Base-by-base conservation (phyloP, 2,113 vertebrate genomes). In the Thalassarche chlororhynchos region DNA sequence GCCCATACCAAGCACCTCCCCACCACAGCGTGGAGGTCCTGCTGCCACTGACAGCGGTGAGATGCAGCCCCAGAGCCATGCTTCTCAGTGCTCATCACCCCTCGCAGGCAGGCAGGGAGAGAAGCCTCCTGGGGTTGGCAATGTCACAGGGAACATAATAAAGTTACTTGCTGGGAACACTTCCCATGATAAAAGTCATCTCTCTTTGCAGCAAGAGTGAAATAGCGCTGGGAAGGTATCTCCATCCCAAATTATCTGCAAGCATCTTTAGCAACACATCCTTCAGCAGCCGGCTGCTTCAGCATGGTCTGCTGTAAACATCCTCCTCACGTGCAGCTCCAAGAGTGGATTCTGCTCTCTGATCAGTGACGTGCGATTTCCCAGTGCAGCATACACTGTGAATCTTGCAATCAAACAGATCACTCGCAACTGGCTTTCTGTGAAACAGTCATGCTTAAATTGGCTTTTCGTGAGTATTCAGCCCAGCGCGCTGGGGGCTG, bases 41-140 rank as follows among this genome's bases (percentile, higher is more conserved):
- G 20, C 34, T 14, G 19, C 6, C 61, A 75, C 31, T 1, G 1
- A 86, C 23, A 64, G n/a, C 0, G 3, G 14, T 1, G 3, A 71
- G 72, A 52, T 1, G 2, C 5, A 49, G 64, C 12, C 47, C 32
- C 47, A 58, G 17, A 83, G n/a, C 49, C 5, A 2, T 15, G 29
- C 23, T 61, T 51, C 62, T 16, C 10, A 8, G 13, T 21, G n/a
- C 17, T 66, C 28, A 55, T 19, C 19, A 42, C 2, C 5, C 34
- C 12, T 51, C 6, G 2, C 19, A 70, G 65, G 28, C 42, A 78
- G 25, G 17, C 20, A 69, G 16, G 40, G 13, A 36, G 12, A 28
- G 14, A 51, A 85, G 40, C 18, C 32, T 79, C 65, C 60, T 2
- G 4, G 51, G 36, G 15, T 17, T 75, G 46, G 29, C 19, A 66